Conservation (phyloP, 1,140 invertebrate species). For the Drosophila nikananu region DNA sequence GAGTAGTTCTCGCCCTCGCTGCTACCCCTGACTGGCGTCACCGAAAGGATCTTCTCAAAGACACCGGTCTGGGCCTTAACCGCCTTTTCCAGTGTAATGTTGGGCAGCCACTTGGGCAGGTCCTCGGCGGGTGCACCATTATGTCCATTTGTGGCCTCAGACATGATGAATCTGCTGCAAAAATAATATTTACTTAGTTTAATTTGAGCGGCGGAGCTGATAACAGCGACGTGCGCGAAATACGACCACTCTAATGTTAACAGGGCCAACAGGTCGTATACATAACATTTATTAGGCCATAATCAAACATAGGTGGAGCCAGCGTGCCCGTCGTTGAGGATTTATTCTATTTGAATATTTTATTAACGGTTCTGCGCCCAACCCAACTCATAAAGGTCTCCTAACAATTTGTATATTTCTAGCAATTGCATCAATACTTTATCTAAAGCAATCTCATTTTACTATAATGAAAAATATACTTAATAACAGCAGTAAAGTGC, state of each 20-base stretch:
- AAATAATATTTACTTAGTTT: not conserved
- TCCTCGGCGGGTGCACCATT: slow-evolving; percentile 16
- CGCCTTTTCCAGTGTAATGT: slow-evolving; percentile 68
- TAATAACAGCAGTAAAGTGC: not conserved
- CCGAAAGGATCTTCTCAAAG: slow-evolving; percentile 50
- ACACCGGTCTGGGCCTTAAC: slow-evolving; percentile 52
- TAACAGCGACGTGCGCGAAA: not conserved
- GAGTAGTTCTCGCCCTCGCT: slow-evolving; percentile 67
- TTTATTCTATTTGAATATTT: slow-evolving; percentile 8
- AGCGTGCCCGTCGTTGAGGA: not conserved
- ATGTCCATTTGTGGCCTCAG: slow-evolving; percentile 57
- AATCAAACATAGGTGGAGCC: slow-evolving; percentile 51
- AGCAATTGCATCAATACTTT: slow-evolving; percentile 16
- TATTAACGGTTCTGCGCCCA: not conserved
- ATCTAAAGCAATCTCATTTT: not conserved
- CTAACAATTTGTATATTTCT: not conserved
- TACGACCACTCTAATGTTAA: not conserved
- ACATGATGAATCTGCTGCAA: slow-evolving; percentile 48
- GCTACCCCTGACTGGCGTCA: slow-evolving; percentile 35
- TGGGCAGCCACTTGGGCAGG: slow-evolving; percentile 63
- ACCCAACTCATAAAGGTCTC: not conserved
- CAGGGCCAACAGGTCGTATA: slow-evolving; percentile 29
- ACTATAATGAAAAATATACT: not conserved
- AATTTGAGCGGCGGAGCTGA: not conserved
- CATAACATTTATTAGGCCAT: slow-evolving; percentile 15